Evolutionary conservation across 2,113 vertebrate genomes (phyloP).

Genomic region (Prochilodus magdalenae): DNA sequence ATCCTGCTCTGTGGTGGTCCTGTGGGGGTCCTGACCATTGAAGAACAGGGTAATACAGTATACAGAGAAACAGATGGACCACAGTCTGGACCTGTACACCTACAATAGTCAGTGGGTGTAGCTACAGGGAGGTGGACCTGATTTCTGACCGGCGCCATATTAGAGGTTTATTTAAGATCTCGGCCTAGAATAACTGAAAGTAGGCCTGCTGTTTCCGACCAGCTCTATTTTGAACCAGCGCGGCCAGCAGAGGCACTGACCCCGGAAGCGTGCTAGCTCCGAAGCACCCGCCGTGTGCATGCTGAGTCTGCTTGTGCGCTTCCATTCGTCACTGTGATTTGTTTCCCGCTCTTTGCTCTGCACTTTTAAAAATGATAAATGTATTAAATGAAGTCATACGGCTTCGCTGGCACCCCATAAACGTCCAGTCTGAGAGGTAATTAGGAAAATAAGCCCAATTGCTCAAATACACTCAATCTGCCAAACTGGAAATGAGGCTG

Average conservation of each 20-base stretch:
- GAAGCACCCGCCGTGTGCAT: background rate
- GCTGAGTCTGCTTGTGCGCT: slow-evolving; percentile 11
- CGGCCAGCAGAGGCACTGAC: background rate
- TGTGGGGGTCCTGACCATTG: too few relatives aligned
- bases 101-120: too few relatives aligned
- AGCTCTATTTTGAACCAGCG: background rate
- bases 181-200: background rate
- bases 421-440: background rate
- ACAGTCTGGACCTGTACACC: too few relatives aligned
- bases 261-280: background rate
- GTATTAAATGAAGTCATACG: background rate
- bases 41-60: too few relatives aligned
- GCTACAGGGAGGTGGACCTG: too few relatives aligned
- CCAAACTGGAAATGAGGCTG: too few relatives aligned
- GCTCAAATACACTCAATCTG: too few relatives aligned
- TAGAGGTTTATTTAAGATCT: too few relatives aligned
- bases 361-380: background rate
- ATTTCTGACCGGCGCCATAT: too few relatives aligned
- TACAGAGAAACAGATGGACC: too few relatives aligned
- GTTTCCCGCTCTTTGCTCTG: background rate
- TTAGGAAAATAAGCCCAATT: background rate
- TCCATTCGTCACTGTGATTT: slow-evolving; percentile 20
- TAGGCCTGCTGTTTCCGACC: background rate
- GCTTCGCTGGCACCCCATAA: background rate
- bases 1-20: too few relatives aligned